These are phyloP conservation scores for Zophobas morio DNA, from an alignment of 1,140 invertebrate genomes.

Conservation along the genomic window DNA sequence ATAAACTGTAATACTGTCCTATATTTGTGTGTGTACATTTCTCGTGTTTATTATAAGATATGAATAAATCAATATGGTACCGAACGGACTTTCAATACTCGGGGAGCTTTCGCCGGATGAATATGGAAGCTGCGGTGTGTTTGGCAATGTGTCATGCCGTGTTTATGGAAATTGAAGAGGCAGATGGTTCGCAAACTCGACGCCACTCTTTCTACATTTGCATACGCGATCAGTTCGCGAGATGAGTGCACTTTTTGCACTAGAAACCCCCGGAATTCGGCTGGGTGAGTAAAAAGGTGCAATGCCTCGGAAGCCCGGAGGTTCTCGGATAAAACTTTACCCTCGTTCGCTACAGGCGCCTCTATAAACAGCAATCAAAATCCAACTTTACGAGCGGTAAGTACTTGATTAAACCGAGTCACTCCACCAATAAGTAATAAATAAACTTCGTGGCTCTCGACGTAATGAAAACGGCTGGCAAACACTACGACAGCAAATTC, in stretches of 20 bases:
- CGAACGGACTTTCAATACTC: too few relatives aligned
- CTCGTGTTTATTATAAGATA: slow-evolving; percentile 62
- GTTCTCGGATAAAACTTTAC: neutral
- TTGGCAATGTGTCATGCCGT: slow-evolving; percentile 57
- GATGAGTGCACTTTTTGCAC: neutral
- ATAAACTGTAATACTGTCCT: slow-evolving; percentile 64
- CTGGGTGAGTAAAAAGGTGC: too few relatives aligned
- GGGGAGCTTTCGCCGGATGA: slow-evolving; percentile 36
- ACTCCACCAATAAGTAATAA: neutral
- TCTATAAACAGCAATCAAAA: neutral
- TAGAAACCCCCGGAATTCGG: too few relatives aligned
- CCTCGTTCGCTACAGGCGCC: too few relatives aligned
- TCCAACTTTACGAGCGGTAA: neutral
- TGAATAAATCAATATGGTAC: slow-evolving; percentile 59
- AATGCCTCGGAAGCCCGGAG: neutral
- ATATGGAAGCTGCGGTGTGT: slow-evolving; percentile 57
- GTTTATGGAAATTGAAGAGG: slow-evolving; percentile 59
- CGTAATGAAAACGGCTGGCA: neutral
- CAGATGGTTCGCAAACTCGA: slow-evolving; percentile 55
- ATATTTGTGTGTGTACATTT: slow-evolving; percentile 68
- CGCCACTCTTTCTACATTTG: slow-evolving; percentile 53
- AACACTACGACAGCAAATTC: neutral
- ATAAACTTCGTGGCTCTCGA: neutral
- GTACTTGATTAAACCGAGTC: neutral
- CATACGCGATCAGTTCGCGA: slow-evolving; percentile 43